Evolutionary conservation across 1,140 invertebrate genomes (phyloP), one percentile per base, ranked within the genome.

Genomic region (Oedothorax gibbosus): DNA sequence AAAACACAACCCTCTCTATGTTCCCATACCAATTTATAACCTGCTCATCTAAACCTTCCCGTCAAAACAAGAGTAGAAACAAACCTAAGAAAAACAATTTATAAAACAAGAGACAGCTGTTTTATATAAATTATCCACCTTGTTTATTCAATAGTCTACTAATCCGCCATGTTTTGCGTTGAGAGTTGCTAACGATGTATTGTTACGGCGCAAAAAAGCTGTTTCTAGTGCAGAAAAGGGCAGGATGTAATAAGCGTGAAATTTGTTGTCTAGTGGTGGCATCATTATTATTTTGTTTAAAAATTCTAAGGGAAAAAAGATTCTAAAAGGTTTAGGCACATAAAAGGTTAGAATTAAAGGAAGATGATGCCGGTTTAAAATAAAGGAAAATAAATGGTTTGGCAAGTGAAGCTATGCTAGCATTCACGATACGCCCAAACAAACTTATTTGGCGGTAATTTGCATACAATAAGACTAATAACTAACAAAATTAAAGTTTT

Each of bases 141-240:
- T 62, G 57, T 76, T 76, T 76, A 76, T 76, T 76, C 56, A 76
- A 76, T 76, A 20, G 73, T n/a, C 35, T 50, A 49, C 21, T 57
- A 76, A 76, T 21, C 54, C 73, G 53, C 49, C 50, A 14, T 12
- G 73, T 62, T 62, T 62, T 62, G 21, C 21, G 73, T 64, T 18
- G 50, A 62, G 57, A 73, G n/a, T 49, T 64, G 11, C 57, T 76
- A 76, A 76, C 35, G 73, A 76, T 64, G 73, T 18, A 76, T 76
- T 76, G 73, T 76, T 76, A 35, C 18, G 49, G 71, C 15, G 9
- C 53, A 53, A 73, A 73, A 73, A 18, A 54, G 50, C 18, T 56
- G 50, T 2, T 18, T 35, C 71, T 56, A n/a, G 53, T 35, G 35
- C 35, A 73, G 50, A 49, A 53, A 72, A 14, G 69, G 14, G 50